Percentiles rank a stretch among this genome's conserved stretches.
phyloP scores from a whole-genome alignment of 2,888 invertebrate genomes.

The Agrilus cyanescens region DNA sequence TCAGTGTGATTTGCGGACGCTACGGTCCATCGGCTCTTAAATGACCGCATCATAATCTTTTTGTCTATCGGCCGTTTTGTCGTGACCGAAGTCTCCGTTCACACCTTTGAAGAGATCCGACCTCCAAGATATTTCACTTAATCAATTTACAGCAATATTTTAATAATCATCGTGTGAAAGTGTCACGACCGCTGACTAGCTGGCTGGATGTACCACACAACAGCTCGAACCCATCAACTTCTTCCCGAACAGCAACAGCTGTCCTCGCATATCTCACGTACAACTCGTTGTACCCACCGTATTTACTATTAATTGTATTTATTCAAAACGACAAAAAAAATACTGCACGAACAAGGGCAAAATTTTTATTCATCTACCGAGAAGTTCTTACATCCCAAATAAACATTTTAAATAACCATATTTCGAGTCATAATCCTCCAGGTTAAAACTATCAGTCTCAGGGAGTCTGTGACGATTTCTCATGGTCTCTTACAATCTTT shows the following conservation, averaged over 20 bases:
- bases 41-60: constrained; percentile 16
- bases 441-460: too few species aligned
- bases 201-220: too few species aligned
- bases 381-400: too few species aligned
- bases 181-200: too few species aligned
- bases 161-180: constrained; percentile 11
- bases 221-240: too few species aligned
- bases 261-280: constrained; percentile 8
- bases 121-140: constrained; percentile 13
- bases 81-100: constrained; percentile 11
- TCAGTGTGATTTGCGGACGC: constrained; percentile 3
- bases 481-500: too few species aligned
- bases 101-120: constrained; percentile 16
- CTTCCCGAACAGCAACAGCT: constrained; percentile 8
- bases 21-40: constrained; percentile 16
- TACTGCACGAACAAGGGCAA: too few species aligned
- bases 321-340: background rate
- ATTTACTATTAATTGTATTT: background rate
- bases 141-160: constrained; percentile 17
- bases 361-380: too few species aligned
- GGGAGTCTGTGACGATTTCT: too few species aligned
- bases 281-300: constrained; percentile 14
- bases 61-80: constrained; percentile 12
- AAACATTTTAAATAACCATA: too few species aligned
- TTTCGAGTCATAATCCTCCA: too few species aligned